phyloP scores from a whole-genome alignment of 2,888 invertebrate genomes.

The Trissoscelio sp. region DNA sequence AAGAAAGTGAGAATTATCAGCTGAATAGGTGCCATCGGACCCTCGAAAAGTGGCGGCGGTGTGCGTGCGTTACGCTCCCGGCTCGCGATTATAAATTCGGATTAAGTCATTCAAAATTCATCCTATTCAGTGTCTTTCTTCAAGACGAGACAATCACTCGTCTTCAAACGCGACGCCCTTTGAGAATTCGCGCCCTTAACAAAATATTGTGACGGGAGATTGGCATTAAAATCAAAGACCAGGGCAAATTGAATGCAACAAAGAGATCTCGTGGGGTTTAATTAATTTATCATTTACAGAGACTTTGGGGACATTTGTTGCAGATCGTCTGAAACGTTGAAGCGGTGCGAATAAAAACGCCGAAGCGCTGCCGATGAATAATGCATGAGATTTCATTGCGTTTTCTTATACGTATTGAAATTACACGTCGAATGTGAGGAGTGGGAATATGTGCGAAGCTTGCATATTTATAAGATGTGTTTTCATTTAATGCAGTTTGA shows the following conservation, averaged over 20 bases:
- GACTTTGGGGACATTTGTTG: constrained; percentile 42
- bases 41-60: constrained; percentile 57
- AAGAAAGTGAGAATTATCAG: constrained; percentile 80
- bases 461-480: constrained; percentile 54
- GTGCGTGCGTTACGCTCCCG: constrained; percentile 60
- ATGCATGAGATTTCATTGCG: constrained; percentile 40
- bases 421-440: constrained; percentile 38
- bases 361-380: constrained; percentile 36
- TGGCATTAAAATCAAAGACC: constrained; percentile 53
- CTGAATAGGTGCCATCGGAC: constrained; percentile 72
- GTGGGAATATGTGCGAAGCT: constrained; percentile 39
- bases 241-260: constrained; percentile 28
- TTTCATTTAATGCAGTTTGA: constrained; percentile 45
- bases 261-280: constrained; percentile 23
- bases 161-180: constrained; percentile 40
- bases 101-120: constrained; percentile 74
- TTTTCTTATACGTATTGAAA: constrained; percentile 59
- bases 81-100: constrained; percentile 76
- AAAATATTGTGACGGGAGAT: constrained; percentile 44
- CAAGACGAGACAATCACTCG: constrained; percentile 59
- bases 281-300: constrained; percentile 46
- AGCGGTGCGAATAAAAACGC: constrained; percentile 24
- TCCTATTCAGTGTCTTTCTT: constrained; percentile 62
- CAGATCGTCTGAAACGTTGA: constrained; percentile 22
- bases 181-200: constrained; percentile 39